Conservation (phyloP, 2,797 vertebrate species). For the Sebastes kiyomatsui region DNA sequence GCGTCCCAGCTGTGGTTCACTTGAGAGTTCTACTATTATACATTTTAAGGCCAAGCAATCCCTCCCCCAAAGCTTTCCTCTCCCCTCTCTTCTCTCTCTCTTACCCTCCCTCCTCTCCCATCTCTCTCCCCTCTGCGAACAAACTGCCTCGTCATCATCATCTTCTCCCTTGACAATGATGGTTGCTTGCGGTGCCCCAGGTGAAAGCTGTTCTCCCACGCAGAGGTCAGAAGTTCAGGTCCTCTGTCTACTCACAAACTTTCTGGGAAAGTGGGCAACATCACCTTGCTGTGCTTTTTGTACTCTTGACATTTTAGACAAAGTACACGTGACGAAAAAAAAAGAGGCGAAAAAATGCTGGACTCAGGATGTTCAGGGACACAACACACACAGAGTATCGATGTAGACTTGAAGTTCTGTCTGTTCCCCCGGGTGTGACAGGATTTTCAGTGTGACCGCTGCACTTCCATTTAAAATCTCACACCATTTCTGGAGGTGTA, state of each 20-base stretch:
- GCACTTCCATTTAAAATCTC: slow-evolving; percentile 3
- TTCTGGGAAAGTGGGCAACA: slow-evolving; percentile 36
- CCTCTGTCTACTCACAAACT: slow-evolving; percentile 43
- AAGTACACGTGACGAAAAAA: slow-evolving; percentile 21
- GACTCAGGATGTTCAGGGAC: slow-evolving; percentile 22
- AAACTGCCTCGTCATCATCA: slow-evolving; percentile 64
- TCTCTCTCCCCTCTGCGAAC: slow-evolving; percentile 36
- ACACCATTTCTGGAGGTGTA: slow-evolving; percentile 2
- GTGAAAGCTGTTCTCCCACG: slow-evolving; percentile 55
- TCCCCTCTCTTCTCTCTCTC: neutral
- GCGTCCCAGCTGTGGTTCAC: slow-evolving; percentile 34
- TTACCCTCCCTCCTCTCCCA: neutral
- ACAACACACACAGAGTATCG: neutral
- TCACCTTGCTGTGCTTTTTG: slow-evolving; percentile 50
- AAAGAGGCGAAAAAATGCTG: neutral
- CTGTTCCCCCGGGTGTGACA: slow-evolving; percentile 27
- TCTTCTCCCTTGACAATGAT: slow-evolving; percentile 50
- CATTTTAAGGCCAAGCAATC: slow-evolving; percentile 33
- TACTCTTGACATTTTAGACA: slow-evolving; percentile 51
- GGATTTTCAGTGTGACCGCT: slow-evolving; percentile 23
- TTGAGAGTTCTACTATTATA: slow-evolving; percentile 38
- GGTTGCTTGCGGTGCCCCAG: slow-evolving; percentile 47
- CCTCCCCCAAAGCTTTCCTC: neutral
- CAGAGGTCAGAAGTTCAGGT: slow-evolving; percentile 52
- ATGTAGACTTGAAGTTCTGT: slow-evolving; percentile 36